A percentile compares a stretch with the other conserved stretches of the same genome.
Conservation (phyloP, 2,113 vertebrate species). For the Murina feae region DNA sequence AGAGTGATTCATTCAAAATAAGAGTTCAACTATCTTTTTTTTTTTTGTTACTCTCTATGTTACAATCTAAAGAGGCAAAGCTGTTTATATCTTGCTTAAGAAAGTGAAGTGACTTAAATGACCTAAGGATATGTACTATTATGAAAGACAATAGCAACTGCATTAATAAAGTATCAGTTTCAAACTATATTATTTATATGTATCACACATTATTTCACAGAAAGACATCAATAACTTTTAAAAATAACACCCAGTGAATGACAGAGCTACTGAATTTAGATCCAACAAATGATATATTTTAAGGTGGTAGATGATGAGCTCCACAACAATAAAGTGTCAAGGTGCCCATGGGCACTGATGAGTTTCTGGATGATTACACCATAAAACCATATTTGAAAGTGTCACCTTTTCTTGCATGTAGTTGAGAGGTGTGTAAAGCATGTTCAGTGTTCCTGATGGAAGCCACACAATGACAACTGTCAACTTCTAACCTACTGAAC, state of each 20-base stretch:
- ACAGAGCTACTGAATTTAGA: slow-evolving; percentile 34
- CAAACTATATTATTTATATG: slow-evolving; percentile 40
- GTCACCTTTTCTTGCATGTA: slow-evolving; percentile 16
- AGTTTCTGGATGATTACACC: slow-evolving; percentile 41
- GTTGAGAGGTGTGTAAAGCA: slow-evolving; percentile 23
- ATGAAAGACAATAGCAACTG: slow-evolving; percentile 3
- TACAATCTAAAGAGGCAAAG: not conserved
- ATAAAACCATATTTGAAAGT: slow-evolving; percentile 50
- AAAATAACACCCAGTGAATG: slow-evolving; percentile 34
- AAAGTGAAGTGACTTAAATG: not conserved
- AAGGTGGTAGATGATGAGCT: slow-evolving; percentile 32
- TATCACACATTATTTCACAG: slow-evolving; percentile 20
- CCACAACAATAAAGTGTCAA: slow-evolving; percentile 47
- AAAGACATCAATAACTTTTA: slow-evolving; percentile 39
- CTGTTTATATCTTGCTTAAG: not conserved
- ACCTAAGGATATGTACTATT: not conserved
- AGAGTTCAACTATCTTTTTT: not conserved
- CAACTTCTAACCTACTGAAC: not conserved
- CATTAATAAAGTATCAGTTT: slow-evolving; percentile 31
- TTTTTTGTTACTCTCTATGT: not conserved
- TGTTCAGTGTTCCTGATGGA: not conserved
- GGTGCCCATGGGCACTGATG: not conserved
- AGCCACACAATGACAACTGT: not conserved
- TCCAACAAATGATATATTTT: slow-evolving; percentile 28
- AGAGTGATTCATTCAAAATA: not conserved